Conservation (phyloP, 2,797 vertebrate species). For the Darevskia nairensis region DNA sequence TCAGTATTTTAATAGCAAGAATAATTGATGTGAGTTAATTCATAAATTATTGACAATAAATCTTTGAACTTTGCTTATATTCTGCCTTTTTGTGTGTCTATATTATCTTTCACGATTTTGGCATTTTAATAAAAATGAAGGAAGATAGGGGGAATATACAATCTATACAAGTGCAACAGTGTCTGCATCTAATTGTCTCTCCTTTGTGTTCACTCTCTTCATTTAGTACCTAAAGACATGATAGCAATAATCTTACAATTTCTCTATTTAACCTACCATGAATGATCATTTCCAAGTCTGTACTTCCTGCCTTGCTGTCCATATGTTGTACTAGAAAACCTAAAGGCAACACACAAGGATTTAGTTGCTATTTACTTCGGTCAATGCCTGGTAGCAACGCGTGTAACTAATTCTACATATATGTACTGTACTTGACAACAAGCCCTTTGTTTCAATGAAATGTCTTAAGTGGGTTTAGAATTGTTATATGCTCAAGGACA, state of each 20-base stretch:
- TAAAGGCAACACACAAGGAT: conserved; percentile 16
- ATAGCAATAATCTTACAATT: not conserved
- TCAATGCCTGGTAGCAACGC: not conserved
- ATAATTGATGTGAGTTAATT: no score
- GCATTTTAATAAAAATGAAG: no score
- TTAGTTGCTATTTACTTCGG: not conserved
- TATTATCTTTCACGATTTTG: no score
- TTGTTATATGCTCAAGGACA: no score
- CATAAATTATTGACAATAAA: no score
- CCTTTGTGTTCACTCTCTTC: not conserved
- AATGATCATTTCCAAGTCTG: conserved; percentile 46
- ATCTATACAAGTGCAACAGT: no score
- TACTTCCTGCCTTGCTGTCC: conserved; percentile 50
- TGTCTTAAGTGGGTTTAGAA: not conserved
- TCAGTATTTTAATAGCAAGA: no score
- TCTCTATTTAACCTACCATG: conserved; percentile 46
- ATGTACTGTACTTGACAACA: not conserved
- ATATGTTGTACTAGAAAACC: conserved; percentile 66
- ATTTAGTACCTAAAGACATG: not conserved
- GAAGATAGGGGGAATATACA: no score
- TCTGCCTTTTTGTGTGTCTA: no score
- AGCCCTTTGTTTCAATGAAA: not conserved
- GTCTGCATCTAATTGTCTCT: not conserved
- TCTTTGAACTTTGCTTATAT: no score
- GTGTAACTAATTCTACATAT: not conserved